Base-by-base conservation (phyloP, 2,888 invertebrate species). In the Neelides folsomi region DNA sequence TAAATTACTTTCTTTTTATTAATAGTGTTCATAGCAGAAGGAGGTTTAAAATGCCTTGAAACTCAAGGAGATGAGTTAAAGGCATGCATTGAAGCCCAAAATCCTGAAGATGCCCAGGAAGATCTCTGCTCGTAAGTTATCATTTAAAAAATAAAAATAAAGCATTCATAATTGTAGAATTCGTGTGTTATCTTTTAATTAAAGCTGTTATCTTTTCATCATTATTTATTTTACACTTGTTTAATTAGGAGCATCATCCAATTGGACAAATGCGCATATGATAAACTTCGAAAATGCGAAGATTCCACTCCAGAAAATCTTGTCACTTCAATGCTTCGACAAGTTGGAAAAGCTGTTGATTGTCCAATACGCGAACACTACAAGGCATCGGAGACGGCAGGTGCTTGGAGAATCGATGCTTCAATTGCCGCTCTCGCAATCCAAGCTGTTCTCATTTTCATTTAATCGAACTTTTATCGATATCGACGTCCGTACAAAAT, bases 281-380 rank as follows among this genome's bases (percentile, higher is more conserved):
- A 16, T 16, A 58, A 55, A 13, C 49, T 64, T 8, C 43, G 46
- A 4, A 57, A 58, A 41, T 64, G 64, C 38, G 51, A 52, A 13
- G 62, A 64, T 41, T 51, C 59, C 9, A 62, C 64, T 8, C 62
- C 64, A 2, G 60, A 64, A 47, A 64, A 64, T 49, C 45, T 64
- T 40, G 56, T 59, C 41, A 56, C 60, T 1, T 54, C 60, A 1
- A 64, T 64, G 64, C n/a, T 57, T n/a, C 54, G 46, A 35, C 52
- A 57, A 35, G 62, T 63, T 5, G 60, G 58, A 1, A 59, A 52
- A 36, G 57, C 51, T 1, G 36, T 63, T 27, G 55, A 57, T 4
- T 63, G 63, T 37, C 43, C 50, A 3, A 27, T 27, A 5, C 27
- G 27, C 3, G 27, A 27, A 27, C 27, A 27, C 7, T 27, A 27